Percentiles rank a stretch among this genome's conserved stretches.
These are phyloP conservation scores for Drosophila tropicalis DNA, from an alignment of 1,140 invertebrate species.

Conservation along the genomic window DNA sequence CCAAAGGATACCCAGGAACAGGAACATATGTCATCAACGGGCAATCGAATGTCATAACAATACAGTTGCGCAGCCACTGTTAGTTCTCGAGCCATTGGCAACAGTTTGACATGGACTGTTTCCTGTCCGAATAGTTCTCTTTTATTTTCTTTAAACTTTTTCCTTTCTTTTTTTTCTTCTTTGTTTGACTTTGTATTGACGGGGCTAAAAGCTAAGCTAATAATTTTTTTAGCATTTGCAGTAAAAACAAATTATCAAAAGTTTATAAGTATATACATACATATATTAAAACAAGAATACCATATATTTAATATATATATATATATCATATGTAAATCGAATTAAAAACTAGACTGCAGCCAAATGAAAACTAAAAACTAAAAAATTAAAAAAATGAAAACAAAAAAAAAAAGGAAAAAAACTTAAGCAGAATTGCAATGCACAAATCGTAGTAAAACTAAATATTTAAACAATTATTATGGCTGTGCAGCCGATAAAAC, in stretches of 20 bases:
- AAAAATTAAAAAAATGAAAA: slow-evolving; percentile 41
- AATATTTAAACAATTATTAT: slow-evolving; percentile 53
- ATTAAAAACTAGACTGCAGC: slow-evolving; percentile 75
- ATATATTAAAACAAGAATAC: slow-evolving; percentile 38
- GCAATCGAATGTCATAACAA: slow-evolving; percentile 13
- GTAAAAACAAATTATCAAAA: slow-evolving; percentile 58
- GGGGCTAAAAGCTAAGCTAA: slow-evolving; percentile 55
- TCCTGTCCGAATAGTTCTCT: slow-evolving; percentile 19
- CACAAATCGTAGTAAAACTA: slow-evolving; percentile 68
- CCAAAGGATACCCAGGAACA: slow-evolving; percentile 67
- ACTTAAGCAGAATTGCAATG: slow-evolving; percentile 61
- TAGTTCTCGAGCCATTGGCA: slow-evolving; percentile 3
- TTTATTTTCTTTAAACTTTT: not conserved
- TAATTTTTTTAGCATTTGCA: slow-evolving; percentile 76
- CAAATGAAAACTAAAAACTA: slow-evolving; percentile 59
- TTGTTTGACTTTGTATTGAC: slow-evolving; percentile 28
- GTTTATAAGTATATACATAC: slow-evolving; percentile 41
- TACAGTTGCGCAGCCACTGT: slow-evolving; percentile 8
- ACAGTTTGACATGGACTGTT: slow-evolving; percentile 20
- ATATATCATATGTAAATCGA: slow-evolving; percentile 55
- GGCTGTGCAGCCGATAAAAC: slow-evolving; percentile 59
- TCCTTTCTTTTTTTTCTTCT: not conserved
- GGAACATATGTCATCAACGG: not conserved
- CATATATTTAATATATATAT: slow-evolving; percentile 51
- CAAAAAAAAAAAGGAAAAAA: not conserved